A percentile compares a stretch with the other conserved stretches of the same genome.
Evolutionary conservation across 2,113 vertebrate genomes (phyloP).

Genomic region (Egretta garzetta): DNA sequence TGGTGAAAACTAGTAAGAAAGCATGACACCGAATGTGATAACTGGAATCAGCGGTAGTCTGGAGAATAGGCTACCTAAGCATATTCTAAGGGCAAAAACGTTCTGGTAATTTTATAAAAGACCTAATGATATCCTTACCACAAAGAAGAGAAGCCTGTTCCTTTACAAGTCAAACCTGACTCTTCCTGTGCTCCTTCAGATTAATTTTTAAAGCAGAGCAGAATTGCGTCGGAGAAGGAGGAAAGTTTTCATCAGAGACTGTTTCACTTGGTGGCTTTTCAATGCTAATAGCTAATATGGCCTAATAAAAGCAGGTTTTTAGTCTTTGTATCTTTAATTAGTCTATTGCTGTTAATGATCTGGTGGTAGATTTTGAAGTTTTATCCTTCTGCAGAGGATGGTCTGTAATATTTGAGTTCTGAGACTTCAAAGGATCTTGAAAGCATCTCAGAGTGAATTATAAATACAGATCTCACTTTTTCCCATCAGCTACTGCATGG

Average conservation of each 20-base stretch:
- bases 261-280: neutral
- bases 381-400: neutral
- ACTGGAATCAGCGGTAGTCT: neutral
- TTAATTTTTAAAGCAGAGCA: neutral
- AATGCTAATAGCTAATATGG: neutral
- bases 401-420: neutral
- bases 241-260: neutral
- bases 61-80: neutral
- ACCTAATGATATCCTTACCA: neutral
- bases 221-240: neutral
- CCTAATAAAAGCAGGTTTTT: neutral
- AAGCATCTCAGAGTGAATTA: neutral
- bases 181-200: neutral
- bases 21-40: neutral
- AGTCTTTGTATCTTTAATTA: neutral
- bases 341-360: neutral
- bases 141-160: neutral
- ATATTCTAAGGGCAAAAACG: neutral
- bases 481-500: neutral
- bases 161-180: neutral
- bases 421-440: neutral
- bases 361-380: slow-evolving; percentile 18
- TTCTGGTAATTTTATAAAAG: neutral
- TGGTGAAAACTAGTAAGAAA: slow-evolving; percentile 16
- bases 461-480: neutral